Conservation (phyloP, 2,797 vertebrate species). For the Sebastes taczanowskii region DNA sequence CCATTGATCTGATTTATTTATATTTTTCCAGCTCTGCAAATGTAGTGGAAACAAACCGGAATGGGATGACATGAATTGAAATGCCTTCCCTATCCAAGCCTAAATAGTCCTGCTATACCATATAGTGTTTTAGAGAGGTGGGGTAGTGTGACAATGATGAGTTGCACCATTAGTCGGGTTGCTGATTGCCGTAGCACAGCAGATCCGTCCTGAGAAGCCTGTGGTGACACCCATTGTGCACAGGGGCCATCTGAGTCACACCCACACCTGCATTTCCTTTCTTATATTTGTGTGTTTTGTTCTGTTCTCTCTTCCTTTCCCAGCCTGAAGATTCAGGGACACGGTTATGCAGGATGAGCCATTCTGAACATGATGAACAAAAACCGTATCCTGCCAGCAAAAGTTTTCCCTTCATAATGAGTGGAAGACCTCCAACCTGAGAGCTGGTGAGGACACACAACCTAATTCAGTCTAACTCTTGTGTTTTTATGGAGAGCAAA, state of each 20-base stretch:
- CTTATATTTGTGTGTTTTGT: neutral
- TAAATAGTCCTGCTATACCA: neutral
- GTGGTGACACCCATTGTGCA: constrained; percentile 65
- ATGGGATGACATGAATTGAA: neutral
- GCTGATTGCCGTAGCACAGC: constrained; percentile 66
- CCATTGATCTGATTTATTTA: too few species aligned
- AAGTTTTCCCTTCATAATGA: constrained; percentile 86
- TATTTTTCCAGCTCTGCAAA: neutral
- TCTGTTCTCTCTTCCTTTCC: neutral
- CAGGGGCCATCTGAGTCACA: constrained; percentile 68
- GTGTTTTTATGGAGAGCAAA: neutral
- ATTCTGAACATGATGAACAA: constrained; percentile 87
- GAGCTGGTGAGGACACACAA: constrained; percentile 79
- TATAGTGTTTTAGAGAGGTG: neutral
- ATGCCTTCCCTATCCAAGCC: neutral
- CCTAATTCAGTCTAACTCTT: neutral
- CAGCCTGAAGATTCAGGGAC: constrained; percentile 82
- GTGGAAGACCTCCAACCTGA: constrained; percentile 86
- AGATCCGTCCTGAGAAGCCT: constrained; percentile 59
- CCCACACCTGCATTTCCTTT: neutral
- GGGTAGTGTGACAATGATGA: constrained; percentile 59
- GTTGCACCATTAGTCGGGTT: constrained; percentile 63
- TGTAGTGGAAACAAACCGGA: neutral
- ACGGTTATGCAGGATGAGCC: constrained; percentile 82
- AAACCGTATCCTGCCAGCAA: constrained; percentile 86